Percentiles rank a stretch among this genome's conserved stretches.
phyloP scores from a whole-genome alignment of 2,888 invertebrate genomes.

The Willowsia nigromaculata region DNA sequence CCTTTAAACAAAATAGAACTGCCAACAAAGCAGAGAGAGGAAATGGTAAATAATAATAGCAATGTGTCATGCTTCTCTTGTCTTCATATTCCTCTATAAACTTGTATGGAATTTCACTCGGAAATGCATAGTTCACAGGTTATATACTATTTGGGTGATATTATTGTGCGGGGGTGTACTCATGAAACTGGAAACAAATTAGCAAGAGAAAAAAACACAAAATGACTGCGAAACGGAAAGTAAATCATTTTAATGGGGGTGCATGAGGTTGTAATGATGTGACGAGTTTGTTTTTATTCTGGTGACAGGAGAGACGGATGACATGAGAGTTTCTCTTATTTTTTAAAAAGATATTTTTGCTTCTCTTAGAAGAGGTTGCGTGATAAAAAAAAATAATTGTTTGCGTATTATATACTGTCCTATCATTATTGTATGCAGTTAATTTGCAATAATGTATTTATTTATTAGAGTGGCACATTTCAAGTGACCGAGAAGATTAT shows the following conservation, averaged over 20 bases:
- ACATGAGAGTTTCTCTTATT: slow-evolving; percentile 6
- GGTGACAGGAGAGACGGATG: slow-evolving; percentile 33
- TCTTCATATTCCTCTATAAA: neutral
- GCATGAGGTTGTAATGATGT: neutral
- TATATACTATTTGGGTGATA: neutral
- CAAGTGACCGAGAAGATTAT: neutral
- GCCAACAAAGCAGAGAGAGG: slow-evolving; percentile 46
- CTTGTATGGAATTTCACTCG: neutral
- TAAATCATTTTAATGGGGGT: neutral
- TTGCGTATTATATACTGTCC: neutral
- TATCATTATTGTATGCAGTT: neutral
- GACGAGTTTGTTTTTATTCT: neutral
- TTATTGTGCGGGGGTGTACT: neutral
- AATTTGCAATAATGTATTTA: slow-evolving; percentile 47
- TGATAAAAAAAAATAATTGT: slow-evolving; percentile 21
- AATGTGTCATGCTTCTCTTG: slow-evolving; percentile 57
- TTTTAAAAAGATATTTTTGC: neutral
- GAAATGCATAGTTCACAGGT: no score
- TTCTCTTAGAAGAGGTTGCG: slow-evolving; percentile 42
- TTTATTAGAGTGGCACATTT: slow-evolving; percentile 41
- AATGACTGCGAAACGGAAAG: no score
- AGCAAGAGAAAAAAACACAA: neutral
- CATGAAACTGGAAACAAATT: slow-evolving; percentile 46
- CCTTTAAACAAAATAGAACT: no score
- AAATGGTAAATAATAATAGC: slow-evolving; percentile 49